Percentiles rank a stretch among this genome's conserved stretches.
Conservation (phyloP, 2,797 vertebrate species). For the Tamandua tetradactyla region DNA sequence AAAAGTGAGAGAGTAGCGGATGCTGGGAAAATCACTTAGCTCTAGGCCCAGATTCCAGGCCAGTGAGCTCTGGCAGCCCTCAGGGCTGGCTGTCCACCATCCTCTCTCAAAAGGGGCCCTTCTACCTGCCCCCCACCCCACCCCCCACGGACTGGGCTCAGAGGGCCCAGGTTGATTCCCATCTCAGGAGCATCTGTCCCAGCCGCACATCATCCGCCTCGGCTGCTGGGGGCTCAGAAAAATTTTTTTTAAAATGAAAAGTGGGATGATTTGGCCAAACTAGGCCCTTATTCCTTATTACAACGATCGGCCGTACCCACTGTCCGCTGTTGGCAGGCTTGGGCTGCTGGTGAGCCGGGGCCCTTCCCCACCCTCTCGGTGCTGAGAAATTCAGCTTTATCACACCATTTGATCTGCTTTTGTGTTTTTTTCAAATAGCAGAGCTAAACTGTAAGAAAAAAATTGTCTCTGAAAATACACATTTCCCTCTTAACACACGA, state of each 20-base stretch:
- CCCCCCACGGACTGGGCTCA: too few species aligned
- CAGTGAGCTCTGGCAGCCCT: neutral
- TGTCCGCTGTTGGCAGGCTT: neutral
- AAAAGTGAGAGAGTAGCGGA: neutral
- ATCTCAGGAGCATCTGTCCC: neutral
- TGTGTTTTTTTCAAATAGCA: neutral
- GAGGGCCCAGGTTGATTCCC: neutral
- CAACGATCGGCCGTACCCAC: neutral
- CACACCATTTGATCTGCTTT: neutral
- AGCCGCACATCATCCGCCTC: neutral
- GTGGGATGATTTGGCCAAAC: neutral
- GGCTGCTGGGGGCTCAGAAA: neutral
- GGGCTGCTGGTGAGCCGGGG: neutral
- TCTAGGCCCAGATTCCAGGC: neutral
- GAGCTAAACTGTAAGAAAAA: neutral
- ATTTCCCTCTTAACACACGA: neutral
- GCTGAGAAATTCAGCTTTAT: neutral
- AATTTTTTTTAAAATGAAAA: neutral
- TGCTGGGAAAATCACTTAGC: neutral
- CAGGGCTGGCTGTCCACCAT: neutral
- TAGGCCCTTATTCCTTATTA: neutral
- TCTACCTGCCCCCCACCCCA: too few species aligned
- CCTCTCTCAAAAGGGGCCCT: neutral
- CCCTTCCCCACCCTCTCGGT: accelerated
- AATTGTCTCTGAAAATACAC: neutral